Evolutionary conservation across 2,797 vertebrate species (phyloP).

Genomic region (Sebastes minor): DNA sequence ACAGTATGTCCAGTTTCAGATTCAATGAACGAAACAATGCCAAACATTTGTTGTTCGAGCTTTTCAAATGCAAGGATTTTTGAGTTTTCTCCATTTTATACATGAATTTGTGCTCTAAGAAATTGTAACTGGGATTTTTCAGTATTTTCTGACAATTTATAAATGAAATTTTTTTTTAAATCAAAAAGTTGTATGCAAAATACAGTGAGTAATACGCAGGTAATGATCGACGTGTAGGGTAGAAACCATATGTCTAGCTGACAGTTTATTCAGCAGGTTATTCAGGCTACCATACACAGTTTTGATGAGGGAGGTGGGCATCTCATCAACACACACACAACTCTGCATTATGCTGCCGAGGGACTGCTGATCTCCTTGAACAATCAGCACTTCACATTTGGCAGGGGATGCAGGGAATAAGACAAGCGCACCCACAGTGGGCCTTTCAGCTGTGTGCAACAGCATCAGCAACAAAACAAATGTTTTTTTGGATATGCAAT

Average conservation of each 20-base stretch:
- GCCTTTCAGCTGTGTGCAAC: conserved; percentile 57
- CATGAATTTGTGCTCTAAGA: neutral
- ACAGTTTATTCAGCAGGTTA: neutral
- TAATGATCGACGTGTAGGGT: neutral
- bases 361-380: conserved; percentile 60
- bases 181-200: neutral
- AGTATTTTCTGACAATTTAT: neutral
- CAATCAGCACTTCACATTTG: conserved; percentile 72
- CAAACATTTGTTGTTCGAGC: neutral
- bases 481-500: conserved; percentile 68
- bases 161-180: neutral
- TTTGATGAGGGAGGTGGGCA: neutral
- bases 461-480: conserved; percentile 63
- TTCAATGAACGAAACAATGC: fast-evolving
- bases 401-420: conserved; percentile 56
- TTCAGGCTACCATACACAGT: neutral
- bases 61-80: neutral
- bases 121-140: neutral
- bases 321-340: conserved; percentile 19
- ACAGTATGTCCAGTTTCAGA: no score
- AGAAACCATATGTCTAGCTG: neutral
- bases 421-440: conserved; percentile 32
- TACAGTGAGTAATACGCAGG: neutral
- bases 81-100: neutral
- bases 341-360: conserved; percentile 6